A percentile compares a stretch with the other conserved stretches of the same genome.
These are phyloP conservation scores for Desmophyllum pertusum DNA, from an alignment of 92 coral and sea anemone species.

Conservation along the genomic window DNA sequence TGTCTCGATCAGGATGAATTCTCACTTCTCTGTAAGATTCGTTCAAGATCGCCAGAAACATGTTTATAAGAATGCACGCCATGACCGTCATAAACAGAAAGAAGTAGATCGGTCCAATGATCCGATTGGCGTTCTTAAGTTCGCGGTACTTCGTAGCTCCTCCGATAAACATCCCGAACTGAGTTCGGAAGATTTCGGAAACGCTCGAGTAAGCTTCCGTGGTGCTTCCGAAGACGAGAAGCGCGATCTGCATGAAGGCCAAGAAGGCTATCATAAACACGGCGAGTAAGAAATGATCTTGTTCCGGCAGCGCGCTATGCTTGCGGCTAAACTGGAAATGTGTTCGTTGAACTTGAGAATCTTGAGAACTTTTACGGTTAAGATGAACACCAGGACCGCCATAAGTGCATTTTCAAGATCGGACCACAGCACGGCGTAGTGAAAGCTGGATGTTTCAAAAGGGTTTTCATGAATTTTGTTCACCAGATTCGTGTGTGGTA, in stretches of 20 bases:
- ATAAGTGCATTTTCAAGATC: conserved; percentile 80
- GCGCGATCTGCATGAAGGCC: conserved; percentile 86
- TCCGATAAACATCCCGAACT: conserved; percentile 86
- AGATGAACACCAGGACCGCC: conserved; percentile 83
- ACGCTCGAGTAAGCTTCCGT: conserved; percentile 76
- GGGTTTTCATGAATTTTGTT: conserved; percentile 83
- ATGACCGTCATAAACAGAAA: conserved; percentile 84
- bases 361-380: conserved; percentile 81
- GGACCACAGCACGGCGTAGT: conserved; percentile 87
- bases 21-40: conserved; percentile 86
- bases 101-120: conserved; percentile 87
- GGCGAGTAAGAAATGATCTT: conserved; percentile 78
- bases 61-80: conserved; percentile 84
- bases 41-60: conserved; percentile 93
- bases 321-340: conserved; percentile 73
- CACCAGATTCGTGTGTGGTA: conserved; percentile 85
- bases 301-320: conserved; percentile 72
- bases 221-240: conserved; percentile 79
- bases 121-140: conserved; percentile 63
- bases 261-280: conserved; percentile 84
- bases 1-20: conserved; percentile 53
- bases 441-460: conserved; percentile 85
- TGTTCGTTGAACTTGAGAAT: conserved; percentile 91
- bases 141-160: conserved; percentile 80
- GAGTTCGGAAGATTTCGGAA: conserved; percentile 82